Conservation (phyloP, 1,140 invertebrate species). For the Condylostylus longicornis region DNA sequence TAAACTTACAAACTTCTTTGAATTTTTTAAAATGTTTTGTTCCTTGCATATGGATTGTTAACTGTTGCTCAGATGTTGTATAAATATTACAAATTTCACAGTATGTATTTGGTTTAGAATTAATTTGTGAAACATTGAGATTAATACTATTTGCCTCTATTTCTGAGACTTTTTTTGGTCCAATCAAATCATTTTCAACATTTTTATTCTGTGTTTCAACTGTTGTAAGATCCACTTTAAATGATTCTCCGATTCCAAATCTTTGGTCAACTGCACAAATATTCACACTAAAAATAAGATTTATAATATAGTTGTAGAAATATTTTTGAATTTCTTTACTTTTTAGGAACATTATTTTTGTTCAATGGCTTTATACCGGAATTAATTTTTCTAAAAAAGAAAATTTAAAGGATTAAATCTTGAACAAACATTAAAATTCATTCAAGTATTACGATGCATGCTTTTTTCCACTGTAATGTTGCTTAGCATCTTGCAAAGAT, state of each 20-base stretch:
- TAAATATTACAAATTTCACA: constrained; percentile 32
- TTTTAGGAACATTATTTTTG: neutral
- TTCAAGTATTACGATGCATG: constrained; percentile 24
- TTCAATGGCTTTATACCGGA: neutral
- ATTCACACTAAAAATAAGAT: neutral
- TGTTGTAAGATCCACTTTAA: constrained; percentile 4
- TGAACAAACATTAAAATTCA: neutral
- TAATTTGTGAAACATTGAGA: constrained; percentile 5
- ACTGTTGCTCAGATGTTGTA: constrained; percentile 30
- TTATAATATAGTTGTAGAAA: neutral
- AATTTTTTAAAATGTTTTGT: constrained; percentile 32
- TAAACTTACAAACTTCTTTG: constrained; percentile 8
- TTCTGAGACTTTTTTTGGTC: no score
- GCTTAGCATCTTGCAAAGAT: constrained; percentile 32
- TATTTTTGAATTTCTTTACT: neutral
- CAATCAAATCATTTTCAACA: neutral
- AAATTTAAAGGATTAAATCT: neutral
- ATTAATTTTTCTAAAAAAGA: constrained; percentile 11
- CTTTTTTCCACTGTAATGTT: constrained; percentile 34
- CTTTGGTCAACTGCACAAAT: constrained; percentile 10
- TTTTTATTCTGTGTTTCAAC: neutral
- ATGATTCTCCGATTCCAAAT: constrained; percentile 14
- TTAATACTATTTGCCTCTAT: neutral
- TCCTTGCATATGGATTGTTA: constrained; percentile 31
- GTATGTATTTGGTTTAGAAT: constrained; percentile 11